phyloP scores from a whole-genome alignment of 2,113 vertebrate species.

The Octodon degus region DNA sequence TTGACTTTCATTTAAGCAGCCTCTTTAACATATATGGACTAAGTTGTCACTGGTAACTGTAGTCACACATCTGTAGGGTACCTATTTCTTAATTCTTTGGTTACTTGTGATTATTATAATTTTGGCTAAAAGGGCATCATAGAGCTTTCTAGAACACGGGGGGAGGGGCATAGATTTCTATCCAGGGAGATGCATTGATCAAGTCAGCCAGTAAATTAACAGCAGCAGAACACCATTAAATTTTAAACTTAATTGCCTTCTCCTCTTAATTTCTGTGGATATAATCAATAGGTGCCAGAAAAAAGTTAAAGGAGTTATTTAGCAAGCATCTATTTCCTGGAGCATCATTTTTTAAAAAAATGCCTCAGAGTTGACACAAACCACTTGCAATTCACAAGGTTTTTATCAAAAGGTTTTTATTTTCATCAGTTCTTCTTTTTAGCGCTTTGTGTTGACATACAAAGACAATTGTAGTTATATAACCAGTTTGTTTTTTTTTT shows the following conservation, averaged over 20 bases:
- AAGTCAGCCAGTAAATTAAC: constrained; percentile 90
- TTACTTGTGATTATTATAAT: constrained; percentile 81
- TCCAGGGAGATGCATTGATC: constrained; percentile 88
- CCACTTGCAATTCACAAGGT: constrained; percentile 74
- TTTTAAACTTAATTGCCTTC: constrained; percentile 91
- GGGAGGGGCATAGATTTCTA: constrained; percentile 83
- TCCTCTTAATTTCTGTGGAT: constrained; percentile 89
- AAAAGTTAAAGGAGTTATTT: constrained; percentile 88
- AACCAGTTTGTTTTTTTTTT: constrained; percentile 63
- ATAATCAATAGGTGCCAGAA: constrained; percentile 88
- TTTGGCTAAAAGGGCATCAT: constrained; percentile 79
- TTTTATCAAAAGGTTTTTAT: constrained; percentile 79
- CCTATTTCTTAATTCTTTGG: constrained; percentile 66
- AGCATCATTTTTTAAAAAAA: constrained; percentile 65
- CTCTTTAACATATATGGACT: constrained; percentile 34
- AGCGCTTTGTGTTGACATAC: constrained; percentile 54
- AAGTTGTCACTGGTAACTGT: neutral
- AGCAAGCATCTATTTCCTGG: constrained; percentile 82
- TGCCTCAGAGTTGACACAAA: constrained; percentile 75
- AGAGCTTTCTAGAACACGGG: constrained; percentile 71
- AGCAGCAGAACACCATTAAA: constrained; percentile 87
- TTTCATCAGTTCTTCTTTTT: constrained; percentile 75
- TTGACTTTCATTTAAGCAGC: neutral
- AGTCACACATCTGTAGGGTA: constrained; percentile 34
- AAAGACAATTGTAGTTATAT: constrained; percentile 55